These are phyloP conservation scores for Calameuta filiformis DNA, from an alignment of 2,888 invertebrate genomes.

Conservation along the genomic window DNA sequence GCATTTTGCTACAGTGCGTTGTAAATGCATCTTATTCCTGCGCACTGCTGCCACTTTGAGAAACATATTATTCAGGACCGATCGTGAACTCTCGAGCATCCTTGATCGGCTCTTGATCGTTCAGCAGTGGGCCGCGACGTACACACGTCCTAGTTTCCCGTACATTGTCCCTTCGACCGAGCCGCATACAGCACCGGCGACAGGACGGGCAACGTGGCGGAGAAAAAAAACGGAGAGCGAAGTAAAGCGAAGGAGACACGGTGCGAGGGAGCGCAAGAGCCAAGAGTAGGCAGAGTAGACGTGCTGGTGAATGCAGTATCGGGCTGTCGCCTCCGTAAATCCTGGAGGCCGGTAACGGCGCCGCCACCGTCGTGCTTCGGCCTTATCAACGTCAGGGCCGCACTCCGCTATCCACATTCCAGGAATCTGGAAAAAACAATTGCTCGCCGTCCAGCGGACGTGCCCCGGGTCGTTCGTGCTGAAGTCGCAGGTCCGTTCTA, in stretches of 20 bases:
- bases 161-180: neutral
- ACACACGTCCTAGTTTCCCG: neutral
- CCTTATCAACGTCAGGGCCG: constrained; percentile 53
- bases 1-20: neutral
- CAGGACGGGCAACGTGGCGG: neutral
- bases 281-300: constrained; percentile 22
- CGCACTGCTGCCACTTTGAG: no score
- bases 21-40: no score
- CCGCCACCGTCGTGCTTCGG: constrained; percentile 47
- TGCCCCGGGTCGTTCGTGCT: neutral
- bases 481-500: no score
- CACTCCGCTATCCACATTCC: constrained; percentile 18
- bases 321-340: constrained; percentile 52
- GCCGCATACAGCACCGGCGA: neutral
- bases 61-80: no score
- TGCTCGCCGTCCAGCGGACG: neutral
- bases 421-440: neutral
- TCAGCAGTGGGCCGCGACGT: neutral
- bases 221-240: neutral
- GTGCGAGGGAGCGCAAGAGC: constrained; percentile 32
- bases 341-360: constrained; percentile 44
- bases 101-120: no score
- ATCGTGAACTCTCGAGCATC: no score
- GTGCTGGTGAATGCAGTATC: constrained; percentile 44
- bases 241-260: constrained; percentile 36